Base-by-base conservation (phyloP, 2,797 vertebrate genomes). In the Poeciliopsis infans region DNA sequence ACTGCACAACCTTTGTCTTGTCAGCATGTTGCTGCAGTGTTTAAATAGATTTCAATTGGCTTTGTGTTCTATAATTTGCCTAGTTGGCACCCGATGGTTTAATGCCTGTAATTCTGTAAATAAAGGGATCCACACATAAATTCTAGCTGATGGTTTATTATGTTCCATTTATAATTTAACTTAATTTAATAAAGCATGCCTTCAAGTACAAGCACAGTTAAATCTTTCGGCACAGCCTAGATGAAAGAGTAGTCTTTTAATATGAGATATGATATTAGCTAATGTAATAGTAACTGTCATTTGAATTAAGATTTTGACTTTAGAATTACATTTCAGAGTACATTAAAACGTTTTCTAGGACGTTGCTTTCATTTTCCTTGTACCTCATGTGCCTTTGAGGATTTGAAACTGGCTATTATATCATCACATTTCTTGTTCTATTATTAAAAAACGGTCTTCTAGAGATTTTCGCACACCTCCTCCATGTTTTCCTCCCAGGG, bases 401-500 rank as follows among this genome's bases (percentile, higher is more conserved):
- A 41, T 36, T n/a, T 43, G 13, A 41, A 28, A 23, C 33, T 36
- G 66, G 23, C 2, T 69, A 28, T 75, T 76, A 53, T 20, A 61
- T 78, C 23, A 74, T 73, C 18, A 61, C 39, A 78, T 0, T 43
- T 69, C 45, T 77, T 15, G 10, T 72, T 43, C 23, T 80, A 59
- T 80, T 51, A 73, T 71, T 71, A 70, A 33, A 69, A 23, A 39
- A 53, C 16, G 10, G 68, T 84, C 61, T 84, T 77, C 70, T 39
- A 73, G 41, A 84, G 53, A 79, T 70, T 83, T 20, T 36, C 66
- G 68, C 76, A 68, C 47, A 49, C 66, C 79, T 84, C 72, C 36
- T 75, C 45, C 55, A 77, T 47, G 23, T 46, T 76, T 77, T 83
- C n/a, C 74, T 77, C 75, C 33, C 64, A 66, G 28, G 72, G 57